Base-by-base conservation (phyloP, 2,888 invertebrate genomes). In the Hypselothyrea guttata region DNA sequence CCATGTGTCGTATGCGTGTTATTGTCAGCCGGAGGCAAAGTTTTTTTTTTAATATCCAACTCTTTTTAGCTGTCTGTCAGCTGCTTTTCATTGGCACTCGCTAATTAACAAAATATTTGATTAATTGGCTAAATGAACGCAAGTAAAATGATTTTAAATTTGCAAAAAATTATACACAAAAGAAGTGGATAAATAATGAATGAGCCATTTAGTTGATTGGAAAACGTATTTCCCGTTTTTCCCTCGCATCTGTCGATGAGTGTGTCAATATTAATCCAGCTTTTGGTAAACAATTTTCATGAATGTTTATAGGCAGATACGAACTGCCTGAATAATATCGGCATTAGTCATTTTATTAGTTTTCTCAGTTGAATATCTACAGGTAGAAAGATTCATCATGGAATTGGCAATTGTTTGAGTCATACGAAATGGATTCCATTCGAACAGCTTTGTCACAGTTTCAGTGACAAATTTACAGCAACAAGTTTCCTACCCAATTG, bases 31-130 rank as follows among this genome's bases (percentile, higher is more conserved):
- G 22, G 45, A 35, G 28, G 61, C 54, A 47, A 68, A 69, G 58
- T 75, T 30, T 45, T 7, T 34, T 22, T 27, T 34, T 35, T 22
- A 27, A 18, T 33, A 7, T 22, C 9, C 22, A 12, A n/a, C n/a
- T n/a, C n/a, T n/a, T n/a, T n/a, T n/a, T n/a, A n/a, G n/a, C n/a
- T 22, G 12, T 22, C 41, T 1, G 11, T 2, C 22, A 11, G 27
- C 46, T 37, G 34, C 42, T 28, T 41, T 30, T 15, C 22, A 22
- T 22, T 22, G 22, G 22, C 42, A 53, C 44, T 34, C 53, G 57
- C 62, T 66, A 70, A 81, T 77, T 58, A 64, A 37, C 40, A 38
- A 62, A 64, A 59, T 47, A 64, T 37, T 73, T 81, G 71, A 77
- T 67, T 81, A 76, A 84, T 81, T 81, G 55, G 42, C 61, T 12